Evolutionary conservation across 2,797 vertebrate species (phyloP).

Genomic region (Myotis planiceps): DNA sequence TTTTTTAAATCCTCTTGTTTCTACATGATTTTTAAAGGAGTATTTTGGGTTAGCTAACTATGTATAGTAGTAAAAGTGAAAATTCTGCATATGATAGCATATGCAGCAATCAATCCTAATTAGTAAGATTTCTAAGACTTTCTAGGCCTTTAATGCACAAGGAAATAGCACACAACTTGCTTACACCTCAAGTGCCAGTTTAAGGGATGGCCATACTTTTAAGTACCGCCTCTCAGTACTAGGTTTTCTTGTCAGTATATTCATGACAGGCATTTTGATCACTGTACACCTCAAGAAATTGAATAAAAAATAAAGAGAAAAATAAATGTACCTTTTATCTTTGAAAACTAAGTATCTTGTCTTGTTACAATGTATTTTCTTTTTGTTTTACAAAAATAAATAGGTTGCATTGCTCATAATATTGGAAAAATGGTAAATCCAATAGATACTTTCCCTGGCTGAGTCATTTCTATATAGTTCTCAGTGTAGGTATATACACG

Average conservation of each 20-base stretch:
- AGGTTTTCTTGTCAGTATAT: neutral
- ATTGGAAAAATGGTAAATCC: neutral
- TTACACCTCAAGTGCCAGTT: fast-evolving
- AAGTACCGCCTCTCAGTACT: neutral
- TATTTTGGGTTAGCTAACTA: neutral
- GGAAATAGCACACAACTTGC: neutral
- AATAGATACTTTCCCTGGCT: neutral
- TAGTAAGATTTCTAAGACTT: neutral
- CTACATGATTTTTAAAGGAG: neutral
- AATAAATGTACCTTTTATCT: neutral
- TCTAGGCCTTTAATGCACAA: fast-evolving
- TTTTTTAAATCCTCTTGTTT: neutral
- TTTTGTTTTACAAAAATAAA: neutral
- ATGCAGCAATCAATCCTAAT: neutral
- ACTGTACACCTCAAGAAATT: neutral
- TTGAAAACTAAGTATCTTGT: neutral
- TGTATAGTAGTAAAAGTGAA: neutral
- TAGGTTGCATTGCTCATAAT: neutral
- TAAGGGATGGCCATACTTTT: neutral
- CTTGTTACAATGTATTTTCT: neutral
- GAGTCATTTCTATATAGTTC: neutral
- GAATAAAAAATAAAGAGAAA: neutral
- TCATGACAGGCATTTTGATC: neutral
- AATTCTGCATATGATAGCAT: neutral
- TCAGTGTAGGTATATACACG: neutral